Evolutionary conservation across 2,888 invertebrate genomes (phyloP), one percentile per base, ranked within the genome.

Genomic region (Dynastes hyllus): DNA sequence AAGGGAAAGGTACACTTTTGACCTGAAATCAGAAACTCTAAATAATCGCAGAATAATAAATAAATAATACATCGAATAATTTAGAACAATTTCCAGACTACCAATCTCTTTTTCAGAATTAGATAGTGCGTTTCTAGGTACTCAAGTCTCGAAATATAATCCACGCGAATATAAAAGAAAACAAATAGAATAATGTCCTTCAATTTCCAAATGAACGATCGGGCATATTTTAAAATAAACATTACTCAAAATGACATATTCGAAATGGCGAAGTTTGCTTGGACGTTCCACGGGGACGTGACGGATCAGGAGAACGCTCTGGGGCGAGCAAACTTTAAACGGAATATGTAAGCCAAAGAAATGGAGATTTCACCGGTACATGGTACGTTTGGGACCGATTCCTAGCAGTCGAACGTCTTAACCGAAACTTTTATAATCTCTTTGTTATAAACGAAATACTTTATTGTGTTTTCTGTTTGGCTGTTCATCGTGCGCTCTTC

Each of bases 371-470:
- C 69, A 58, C 69, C 76, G 71, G 69, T 63, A 37, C 78, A 81
- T 71, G 69, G 78, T 76, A 81, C 80, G 75, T 81, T 65, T 65
- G 80, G 80, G 80, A 81, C 76, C 80, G 79, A 81, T 79, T 65
- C 61, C 77, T 63, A 58, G 65, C 75, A 61, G 73, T 32, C 58
- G 66, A 50, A 77, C 73, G 77, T 69, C 67, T 79, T 73, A 75
- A 58, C 77, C 40, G 75, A 76, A 80, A 80, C 80, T 80, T 22
- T 80, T 80, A 78, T 80, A 80, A 80, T 80, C 80, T 80, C 67
- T 78, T 55, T 58, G 66, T 69, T 77, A 77, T 45, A 29, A 40
- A 8, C 40, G 67, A 66, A 75, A 75, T 67, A 27, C 58, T 77
- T 77, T 77, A 67, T 67, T 77, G 45, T 76, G 66, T 77, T 77